A percentile compares a stretch with the other conserved stretches of the same genome.
Conservation (phyloP, 2,113 vertebrate genomes). For the Zapus hudsonius region DNA sequence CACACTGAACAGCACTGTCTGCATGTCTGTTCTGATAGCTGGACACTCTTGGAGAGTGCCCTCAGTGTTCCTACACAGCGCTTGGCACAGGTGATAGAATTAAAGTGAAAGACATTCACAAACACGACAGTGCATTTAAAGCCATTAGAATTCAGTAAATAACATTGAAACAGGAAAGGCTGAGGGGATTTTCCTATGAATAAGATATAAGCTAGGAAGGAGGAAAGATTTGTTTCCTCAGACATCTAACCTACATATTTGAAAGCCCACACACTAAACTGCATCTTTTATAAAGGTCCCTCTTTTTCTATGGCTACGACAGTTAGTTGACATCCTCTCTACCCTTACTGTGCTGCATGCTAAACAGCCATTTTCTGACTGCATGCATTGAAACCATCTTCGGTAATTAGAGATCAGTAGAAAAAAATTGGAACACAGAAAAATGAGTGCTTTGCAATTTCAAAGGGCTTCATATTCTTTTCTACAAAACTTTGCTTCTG, state of each 20-base stretch:
- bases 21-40: too few relatives aligned
- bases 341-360: background rate
- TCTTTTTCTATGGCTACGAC: background rate
- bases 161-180: background rate
- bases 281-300: background rate
- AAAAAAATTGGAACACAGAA: background rate
- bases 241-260: background rate
- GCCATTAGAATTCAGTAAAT: slow-evolving; percentile 30
- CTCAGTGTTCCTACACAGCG: background rate
- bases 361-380: background rate
- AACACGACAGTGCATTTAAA: background rate
- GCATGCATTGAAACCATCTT: background rate
- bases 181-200: background rate
- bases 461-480: background rate
- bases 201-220: background rate
- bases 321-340: background rate
- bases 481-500: background rate
- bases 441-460: background rate
- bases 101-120: background rate
- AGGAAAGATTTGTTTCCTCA: background rate
- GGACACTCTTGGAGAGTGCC: background rate
- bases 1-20: background rate
- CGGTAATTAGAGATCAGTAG: background rate
- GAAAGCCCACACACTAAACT: background rate
- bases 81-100: background rate